phyloP scores from a whole-genome alignment of 1,140 invertebrate genomes.

The Megalonaias nervosa region DNA sequence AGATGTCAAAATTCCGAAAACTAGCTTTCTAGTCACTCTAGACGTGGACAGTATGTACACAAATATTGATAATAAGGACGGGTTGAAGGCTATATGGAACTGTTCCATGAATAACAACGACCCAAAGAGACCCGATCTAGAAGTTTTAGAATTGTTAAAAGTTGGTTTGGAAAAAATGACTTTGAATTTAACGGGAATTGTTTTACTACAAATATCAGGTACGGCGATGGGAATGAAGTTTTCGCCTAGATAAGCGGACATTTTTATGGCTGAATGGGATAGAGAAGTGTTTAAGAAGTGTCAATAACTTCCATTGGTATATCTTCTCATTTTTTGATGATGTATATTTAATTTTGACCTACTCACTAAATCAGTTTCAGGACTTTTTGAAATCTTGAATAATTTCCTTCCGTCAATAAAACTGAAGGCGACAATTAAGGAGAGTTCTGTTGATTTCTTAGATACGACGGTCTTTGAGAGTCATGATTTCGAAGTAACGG shows the following conservation, averaged over 20 bases:
- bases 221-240: background rate
- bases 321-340: background rate
- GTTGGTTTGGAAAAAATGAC: background rate
- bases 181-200: background rate
- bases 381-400: background rate
- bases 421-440: background rate
- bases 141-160: constrained; percentile 1
- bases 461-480: constrained; percentile 1
- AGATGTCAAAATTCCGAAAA: too few species aligned
- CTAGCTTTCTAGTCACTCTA: too few species aligned
- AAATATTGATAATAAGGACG: too few species aligned
- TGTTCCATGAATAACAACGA: background rate
- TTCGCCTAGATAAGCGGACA: background rate
- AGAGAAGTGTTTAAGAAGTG: background rate
- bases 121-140: constrained; percentile 4
- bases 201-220: too few species aligned
- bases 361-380: background rate
- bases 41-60: too few species aligned
- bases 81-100: background rate
- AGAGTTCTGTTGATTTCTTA: background rate
- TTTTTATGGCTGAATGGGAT: constrained; percentile 3
- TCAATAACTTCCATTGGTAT: background rate
- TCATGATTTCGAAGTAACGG: background rate
- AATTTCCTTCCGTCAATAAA: background rate
- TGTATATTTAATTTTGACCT: background rate